These are phyloP conservation scores for Penaeus chinensis DNA, from an alignment of 1,140 invertebrate species.

Conservation along the genomic window DNA sequence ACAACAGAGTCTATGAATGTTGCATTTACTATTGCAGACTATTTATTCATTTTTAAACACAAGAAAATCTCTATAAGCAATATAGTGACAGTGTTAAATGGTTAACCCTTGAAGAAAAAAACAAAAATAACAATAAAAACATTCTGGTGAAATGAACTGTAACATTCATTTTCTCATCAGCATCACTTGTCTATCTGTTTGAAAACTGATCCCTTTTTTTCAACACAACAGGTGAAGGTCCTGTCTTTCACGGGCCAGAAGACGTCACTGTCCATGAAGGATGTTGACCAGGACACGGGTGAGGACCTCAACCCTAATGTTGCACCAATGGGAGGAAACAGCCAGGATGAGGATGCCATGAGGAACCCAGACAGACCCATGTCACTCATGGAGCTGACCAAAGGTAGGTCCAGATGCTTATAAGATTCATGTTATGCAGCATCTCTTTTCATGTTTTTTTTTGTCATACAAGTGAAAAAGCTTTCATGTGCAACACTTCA, in stretches of 20 bases:
- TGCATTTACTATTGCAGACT: too few species aligned
- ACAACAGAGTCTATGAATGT: too few species aligned
- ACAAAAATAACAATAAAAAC: background rate
- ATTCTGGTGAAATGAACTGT: background rate
- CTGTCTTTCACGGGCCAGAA: slow-evolving; percentile 92
- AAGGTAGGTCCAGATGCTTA: slow-evolving; percentile 43
- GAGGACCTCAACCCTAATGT: slow-evolving; percentile 89
- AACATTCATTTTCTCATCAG: background rate
- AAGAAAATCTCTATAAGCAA: too few species aligned
- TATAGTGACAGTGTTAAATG: background rate
- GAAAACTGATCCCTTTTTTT: background rate
- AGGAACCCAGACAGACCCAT: slow-evolving; percentile 84
- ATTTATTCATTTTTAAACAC: too few species aligned
- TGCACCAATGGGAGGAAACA: slow-evolving; percentile 62
- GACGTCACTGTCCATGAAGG: slow-evolving; percentile 97
- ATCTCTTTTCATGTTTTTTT: too few species aligned
- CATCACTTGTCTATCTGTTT: background rate
- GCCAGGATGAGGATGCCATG: slow-evolving; percentile 77
- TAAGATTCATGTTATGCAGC: too few species aligned
- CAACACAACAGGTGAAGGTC: slow-evolving; percentile 79
- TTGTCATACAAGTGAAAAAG: too few species aligned
- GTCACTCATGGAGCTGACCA: slow-evolving; percentile 62
- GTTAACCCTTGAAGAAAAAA: background rate
- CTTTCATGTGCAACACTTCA: too few species aligned
- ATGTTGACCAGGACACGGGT: slow-evolving; percentile 95